Evolutionary conservation across 1,140 invertebrate species (phyloP).

Genomic region (Portunus trituberculatus): DNA sequence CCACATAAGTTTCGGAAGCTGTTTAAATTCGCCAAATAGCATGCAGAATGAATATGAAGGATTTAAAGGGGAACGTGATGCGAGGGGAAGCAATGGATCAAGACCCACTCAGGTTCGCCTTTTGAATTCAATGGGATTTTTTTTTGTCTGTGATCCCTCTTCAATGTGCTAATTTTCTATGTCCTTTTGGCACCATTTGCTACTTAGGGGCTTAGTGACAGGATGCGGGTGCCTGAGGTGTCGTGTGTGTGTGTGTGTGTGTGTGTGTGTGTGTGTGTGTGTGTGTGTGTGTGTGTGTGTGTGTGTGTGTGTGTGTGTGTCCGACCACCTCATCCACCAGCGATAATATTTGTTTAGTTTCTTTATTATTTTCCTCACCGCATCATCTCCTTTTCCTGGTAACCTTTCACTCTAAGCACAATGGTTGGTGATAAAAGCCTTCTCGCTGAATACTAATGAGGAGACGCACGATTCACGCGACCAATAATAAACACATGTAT

Average conservation of each 20-base stretch:
- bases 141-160: slow-evolving; percentile 6
- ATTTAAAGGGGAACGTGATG: not conserved
- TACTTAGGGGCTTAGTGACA: not conserved
- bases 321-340: too few species aligned
- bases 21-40: too few species aligned
- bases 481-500: too few species aligned
- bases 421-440: too few species aligned
- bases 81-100: not conserved
- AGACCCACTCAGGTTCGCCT: not conserved
- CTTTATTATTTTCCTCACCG: too few species aligned
- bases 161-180: not conserved
- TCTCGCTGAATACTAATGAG: too few species aligned
- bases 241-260: slow-evolving; percentile 4
- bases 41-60: too few species aligned
- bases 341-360: too few species aligned
- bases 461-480: too few species aligned
- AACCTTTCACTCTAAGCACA: too few species aligned
- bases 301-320: not conserved
- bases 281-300: slow-evolving; percentile 21
- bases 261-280: slow-evolving; percentile 16
- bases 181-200: not conserved
- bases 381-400: too few species aligned
- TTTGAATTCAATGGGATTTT: not conserved
- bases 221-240: not conserved
- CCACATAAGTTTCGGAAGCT: too few species aligned